Evolutionary conservation across 2,113 vertebrate genomes (phyloP), one percentile per base, ranked within the genome.

Genomic region (Platichthys flesus): DNA sequence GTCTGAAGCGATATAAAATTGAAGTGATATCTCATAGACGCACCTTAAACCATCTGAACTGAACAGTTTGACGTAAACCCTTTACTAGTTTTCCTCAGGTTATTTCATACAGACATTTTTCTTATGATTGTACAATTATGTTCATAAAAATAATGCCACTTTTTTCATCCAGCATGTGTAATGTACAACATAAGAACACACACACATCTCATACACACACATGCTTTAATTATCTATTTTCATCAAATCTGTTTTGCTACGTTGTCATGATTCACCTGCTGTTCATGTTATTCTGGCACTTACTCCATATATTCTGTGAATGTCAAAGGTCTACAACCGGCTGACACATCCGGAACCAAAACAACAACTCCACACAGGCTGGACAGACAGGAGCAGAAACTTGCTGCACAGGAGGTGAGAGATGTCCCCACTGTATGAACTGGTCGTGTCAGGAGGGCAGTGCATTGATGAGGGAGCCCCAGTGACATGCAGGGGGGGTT

Each of bases 241-340:
- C 67, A 64, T 56, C 9, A 42, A 68, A 69, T 71, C 63, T 81
- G 59, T 67, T 78, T 71, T 69, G 45, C 58, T 80, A 71, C 63
- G 68, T 58, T 58, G 40, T 54, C 61, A 76, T 86, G 78, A 87
- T 67, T 89, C 78, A 82, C 67, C 55, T 24, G 16, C 55, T 9
- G 5, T 21, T 76, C 57, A 21, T 76, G 67, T 71, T 69, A 45
- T 74, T 81, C 67, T 42, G 31, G 64, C 58, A 59, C 35, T 81
- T 75, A 62, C 65, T 66, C 54, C 51, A 42, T 77, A 65, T 76
- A 73, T 79, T 82, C 79, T 40, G 45, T 84, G 51, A 87, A 90
- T 87, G 85, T 75, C 79, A 88, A 74, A 81, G 75, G 79, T 76
- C 67, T 69, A 35, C 20, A 71, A 45, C 58, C 60, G 15, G 10